Percentiles rank a stretch among this genome's conserved stretches.
Conservation (phyloP, 2,113 vertebrate species). For the Phoxinus phoxinus region DNA sequence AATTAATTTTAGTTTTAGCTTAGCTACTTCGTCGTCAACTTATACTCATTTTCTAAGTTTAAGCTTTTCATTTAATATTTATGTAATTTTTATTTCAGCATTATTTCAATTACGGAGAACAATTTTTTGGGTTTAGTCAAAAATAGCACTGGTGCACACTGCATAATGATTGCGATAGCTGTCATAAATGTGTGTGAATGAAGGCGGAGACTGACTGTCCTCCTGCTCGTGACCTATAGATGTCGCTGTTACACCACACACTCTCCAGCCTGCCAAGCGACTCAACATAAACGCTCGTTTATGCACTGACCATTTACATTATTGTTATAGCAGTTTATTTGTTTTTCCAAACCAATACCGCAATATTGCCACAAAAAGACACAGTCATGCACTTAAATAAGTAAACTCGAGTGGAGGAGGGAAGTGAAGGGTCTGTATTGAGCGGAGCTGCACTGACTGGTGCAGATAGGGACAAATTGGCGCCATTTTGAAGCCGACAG, state of each 20-base stretch:
- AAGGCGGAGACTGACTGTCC: not conserved
- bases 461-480: conserved; percentile 86
- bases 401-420: conserved; percentile 13
- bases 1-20: not conserved
- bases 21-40: not conserved
- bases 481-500: conserved; percentile 98
- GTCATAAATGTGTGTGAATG: not conserved
- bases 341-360: not conserved
- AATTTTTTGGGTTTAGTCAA: not conserved
- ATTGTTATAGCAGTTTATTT: not conserved
- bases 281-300: conserved; percentile 1
- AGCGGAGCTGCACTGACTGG: conserved; percentile 73
- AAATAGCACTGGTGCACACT: not conserved
- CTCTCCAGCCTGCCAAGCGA: not conserved
- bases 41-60: not conserved
- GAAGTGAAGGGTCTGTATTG: conserved; percentile 37
- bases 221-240: not conserved
- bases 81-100: not conserved
- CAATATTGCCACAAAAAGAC: not conserved
- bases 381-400: not conserved
- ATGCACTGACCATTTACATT: not conserved
- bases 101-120: not conserved
- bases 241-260: conserved; percentile 39
- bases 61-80: not conserved
- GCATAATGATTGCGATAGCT: not conserved